phyloP scores from a whole-genome alignment of 2,797 vertebrate genomes.

The Phrynocephalus guinanensis region DNA sequence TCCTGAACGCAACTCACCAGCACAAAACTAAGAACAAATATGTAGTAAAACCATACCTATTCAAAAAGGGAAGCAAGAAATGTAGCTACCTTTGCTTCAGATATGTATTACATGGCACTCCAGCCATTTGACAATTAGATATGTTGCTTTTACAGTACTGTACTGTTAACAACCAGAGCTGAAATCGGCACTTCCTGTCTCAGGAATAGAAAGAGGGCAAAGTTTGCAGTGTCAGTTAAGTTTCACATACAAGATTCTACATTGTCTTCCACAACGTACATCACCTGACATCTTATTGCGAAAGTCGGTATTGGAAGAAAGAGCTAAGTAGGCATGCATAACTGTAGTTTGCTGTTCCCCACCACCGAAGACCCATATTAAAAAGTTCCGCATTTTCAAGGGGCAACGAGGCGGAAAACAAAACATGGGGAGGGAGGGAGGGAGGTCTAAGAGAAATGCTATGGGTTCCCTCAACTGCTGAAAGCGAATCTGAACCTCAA shows the following conservation, averaged over 20 bases:
- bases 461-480: background rate
- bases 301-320: background rate
- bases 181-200: background rate
- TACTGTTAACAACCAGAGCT: background rate
- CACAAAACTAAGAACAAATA: background rate
- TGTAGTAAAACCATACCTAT: background rate
- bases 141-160: background rate
- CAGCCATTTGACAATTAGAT: background rate
- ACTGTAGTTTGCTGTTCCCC: background rate
- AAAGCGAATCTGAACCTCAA: background rate
- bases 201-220: background rate
- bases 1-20: background rate
- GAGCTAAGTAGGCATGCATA: background rate
- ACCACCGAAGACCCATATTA: background rate
- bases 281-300: background rate
- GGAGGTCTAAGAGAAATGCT: background rate
- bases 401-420: conserved; percentile 4
- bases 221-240: background rate
- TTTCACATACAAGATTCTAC: background rate
- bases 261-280: background rate
- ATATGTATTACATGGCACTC: background rate
- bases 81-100: background rate
- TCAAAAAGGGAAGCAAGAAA: background rate
- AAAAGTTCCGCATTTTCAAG: conserved; percentile 30
- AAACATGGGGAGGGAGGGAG: background rate